These are phyloP conservation scores for Drosophila sordidula DNA, from an alignment of 2,888 invertebrate species.

Conservation along the genomic window DNA sequence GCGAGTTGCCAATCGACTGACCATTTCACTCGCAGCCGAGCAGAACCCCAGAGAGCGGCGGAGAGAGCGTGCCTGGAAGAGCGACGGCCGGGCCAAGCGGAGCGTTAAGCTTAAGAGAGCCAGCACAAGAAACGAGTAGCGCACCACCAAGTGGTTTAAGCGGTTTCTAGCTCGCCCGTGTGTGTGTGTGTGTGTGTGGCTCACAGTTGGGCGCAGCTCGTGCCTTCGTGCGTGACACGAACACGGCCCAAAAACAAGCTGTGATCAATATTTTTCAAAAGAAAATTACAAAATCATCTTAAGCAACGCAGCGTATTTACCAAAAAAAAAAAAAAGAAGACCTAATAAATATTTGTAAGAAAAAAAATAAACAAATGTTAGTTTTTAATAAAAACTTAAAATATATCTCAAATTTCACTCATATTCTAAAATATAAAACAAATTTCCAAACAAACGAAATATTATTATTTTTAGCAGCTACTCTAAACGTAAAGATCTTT, in stretches of 20 bases:
- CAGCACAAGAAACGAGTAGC: conserved; percentile 22
- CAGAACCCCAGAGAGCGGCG: conserved; percentile 47
- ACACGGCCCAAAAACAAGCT: too few relatives aligned
- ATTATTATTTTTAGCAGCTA: neutral
- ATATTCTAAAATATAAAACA: too few relatives aligned
- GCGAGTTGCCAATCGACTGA: conserved; percentile 75
- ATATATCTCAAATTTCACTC: too few relatives aligned
- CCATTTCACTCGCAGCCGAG: conserved; percentile 73
- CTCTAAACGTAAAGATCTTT: neutral
- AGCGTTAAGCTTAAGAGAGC: conserved; percentile 56
- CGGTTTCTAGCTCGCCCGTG: conserved; percentile 11
- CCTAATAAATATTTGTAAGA: too few relatives aligned
- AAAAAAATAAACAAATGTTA: too few relatives aligned
- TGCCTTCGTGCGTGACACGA: neutral
- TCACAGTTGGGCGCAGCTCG: neutral
- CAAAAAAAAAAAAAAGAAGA: too few relatives aligned
- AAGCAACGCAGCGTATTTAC: too few relatives aligned
- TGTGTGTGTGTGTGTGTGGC: neutral
- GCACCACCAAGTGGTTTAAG: conserved; percentile 32
- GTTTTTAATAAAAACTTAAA: too few relatives aligned
- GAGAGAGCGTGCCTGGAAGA: conserved; percentile 8
- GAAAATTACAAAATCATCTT: too few relatives aligned
- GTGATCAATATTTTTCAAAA: too few relatives aligned
- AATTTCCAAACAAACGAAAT: too few relatives aligned
- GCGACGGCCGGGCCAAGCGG: conserved; percentile 55